Percentiles rank a stretch among this genome's conserved stretches.
phyloP scores from a whole-genome alignment of 2,888 invertebrate genomes.

The Macaria notata region DNA sequence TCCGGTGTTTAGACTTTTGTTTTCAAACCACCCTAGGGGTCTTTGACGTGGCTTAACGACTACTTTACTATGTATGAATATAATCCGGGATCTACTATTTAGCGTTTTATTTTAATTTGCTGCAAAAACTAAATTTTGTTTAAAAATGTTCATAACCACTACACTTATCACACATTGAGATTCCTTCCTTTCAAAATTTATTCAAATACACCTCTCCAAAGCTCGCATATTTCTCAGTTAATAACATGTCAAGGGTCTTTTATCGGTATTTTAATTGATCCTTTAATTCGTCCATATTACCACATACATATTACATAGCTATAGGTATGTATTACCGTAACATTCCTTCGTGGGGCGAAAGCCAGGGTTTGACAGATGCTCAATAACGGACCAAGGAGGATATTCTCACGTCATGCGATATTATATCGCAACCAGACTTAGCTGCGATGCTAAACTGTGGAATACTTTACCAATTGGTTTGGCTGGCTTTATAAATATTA shows the following conservation, averaged over 20 bases:
- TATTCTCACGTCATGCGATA: neutral
- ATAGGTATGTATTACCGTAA: slow-evolving; percentile 11
- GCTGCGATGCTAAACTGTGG: no score
- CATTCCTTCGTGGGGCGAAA: slow-evolving; percentile 24
- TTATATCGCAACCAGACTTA: neutral
- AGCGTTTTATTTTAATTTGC: no score
- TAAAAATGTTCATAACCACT: no score
- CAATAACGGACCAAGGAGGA: slow-evolving; percentile 14
- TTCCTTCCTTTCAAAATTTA: neutral
- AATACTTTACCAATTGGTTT: no score
- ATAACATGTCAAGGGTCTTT: neutral
- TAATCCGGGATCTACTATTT: no score
- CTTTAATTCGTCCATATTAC: slow-evolving; percentile 3
- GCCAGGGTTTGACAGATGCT: slow-evolving; percentile 37
- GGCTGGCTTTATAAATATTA: no score
- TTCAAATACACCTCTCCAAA: neutral
- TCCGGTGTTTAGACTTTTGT: no score
- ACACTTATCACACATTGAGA: no score
- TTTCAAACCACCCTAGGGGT: no score
- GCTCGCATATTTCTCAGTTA: neutral
- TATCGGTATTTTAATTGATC: slow-evolving; percentile 2
- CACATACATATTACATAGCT: neutral
- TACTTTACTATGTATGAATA: no score
- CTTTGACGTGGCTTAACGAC: no score
- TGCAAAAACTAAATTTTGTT: no score